Evolutionary conservation across 2,888 invertebrate species (phyloP).

Genomic region (Caradrina clavipalpis): DNA sequence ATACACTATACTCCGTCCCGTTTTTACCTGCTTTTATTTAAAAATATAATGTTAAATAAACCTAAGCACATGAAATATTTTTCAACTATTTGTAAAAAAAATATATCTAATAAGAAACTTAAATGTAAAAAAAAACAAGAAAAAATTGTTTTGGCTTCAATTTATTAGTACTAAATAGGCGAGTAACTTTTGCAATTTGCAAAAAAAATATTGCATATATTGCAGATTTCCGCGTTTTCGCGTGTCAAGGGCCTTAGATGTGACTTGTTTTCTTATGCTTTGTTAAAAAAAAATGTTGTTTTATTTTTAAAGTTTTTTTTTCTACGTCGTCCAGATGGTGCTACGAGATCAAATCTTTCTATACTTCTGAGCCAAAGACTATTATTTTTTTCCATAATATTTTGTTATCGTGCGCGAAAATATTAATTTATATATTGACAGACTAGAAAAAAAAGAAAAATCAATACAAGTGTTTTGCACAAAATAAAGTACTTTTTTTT

Average conservation of each 20-base stretch:
- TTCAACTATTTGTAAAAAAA: constrained; percentile 56
- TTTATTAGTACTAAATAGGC: constrained; percentile 58
- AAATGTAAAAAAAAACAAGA: constrained; percentile 32
- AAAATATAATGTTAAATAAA: constrained; percentile 46
- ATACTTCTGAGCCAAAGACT: constrained; percentile 88
- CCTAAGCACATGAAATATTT: constrained; percentile 52
- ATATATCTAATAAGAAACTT: constrained; percentile 39
- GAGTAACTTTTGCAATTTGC: constrained; percentile 18
- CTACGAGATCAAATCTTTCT: constrained; percentile 85
- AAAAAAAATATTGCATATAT: constrained; percentile 17
- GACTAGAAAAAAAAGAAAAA: constrained; percentile 9
- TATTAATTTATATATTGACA: constrained; percentile 34
- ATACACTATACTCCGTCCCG: constrained; percentile 79
- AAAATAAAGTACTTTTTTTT: constrained; percentile 19
- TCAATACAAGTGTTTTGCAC: constrained; percentile 17
- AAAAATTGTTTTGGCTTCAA: constrained; percentile 56
- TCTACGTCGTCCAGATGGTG: constrained; percentile 84
- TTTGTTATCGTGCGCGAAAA: constrained; percentile 52
- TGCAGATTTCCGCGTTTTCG: constrained; percentile 18
- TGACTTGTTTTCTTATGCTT: constrained; percentile 47
- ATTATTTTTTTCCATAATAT: constrained; percentile 66
- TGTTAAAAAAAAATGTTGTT: constrained; percentile 58
- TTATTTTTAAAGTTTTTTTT: constrained; percentile 66
- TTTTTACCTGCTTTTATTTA: constrained; percentile 74
- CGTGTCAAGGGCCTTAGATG: constrained; percentile 24